Evolutionary conservation across 1,140 invertebrate species (phyloP), one percentile per base, ranked within the genome.

Genomic region (Cylas formicarius): DNA sequence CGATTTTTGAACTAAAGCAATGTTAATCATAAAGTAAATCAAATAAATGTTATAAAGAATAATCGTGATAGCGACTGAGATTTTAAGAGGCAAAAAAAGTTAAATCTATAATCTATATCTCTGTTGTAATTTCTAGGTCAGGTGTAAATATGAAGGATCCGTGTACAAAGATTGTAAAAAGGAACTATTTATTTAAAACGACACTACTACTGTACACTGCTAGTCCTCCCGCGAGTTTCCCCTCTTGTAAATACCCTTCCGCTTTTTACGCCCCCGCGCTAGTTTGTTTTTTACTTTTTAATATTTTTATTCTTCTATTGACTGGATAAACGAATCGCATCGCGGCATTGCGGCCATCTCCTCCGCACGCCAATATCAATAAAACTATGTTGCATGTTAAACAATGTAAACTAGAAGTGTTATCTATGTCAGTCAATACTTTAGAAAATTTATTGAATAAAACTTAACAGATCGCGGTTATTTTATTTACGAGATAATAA

Each of bases 381-480:
- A n/a, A n/a, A n/a, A n/a, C 49, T 50, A 48, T 53, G 52, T 44
- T 57, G 55, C 49, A 57, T 57, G 50, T 57, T 52, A 50, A 34
- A 50, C 36, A 14, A 29, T 50, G 48, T 53, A 53, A 46, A 49
- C 50, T 49, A 53, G 44, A 57, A 55, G 48, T 57, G 53, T 57
- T 57, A 54, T 53, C 50, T 47, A 56, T 57, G 52, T 57, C 48
- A 54, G 55, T 57, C 55, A 57, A 54, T 54, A 54, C 51, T 51
- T 48, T 54, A 53, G 47, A 44, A 44, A 48, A 54, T 57, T 57
- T 57, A 57, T 57, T 57, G 50, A 57, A 57, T 50, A 50, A 56
- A 50, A 46, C n/a, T n/a, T n/a, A n/a, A n/a, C n/a, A n/a, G n/a
- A n/a, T n/a, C n/a, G n/a, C n/a, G n/a, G n/a, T n/a, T n/a, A n/a